Conservation (phyloP, 2,113 vertebrate genomes). For the Macroglossus sobrinus region DNA sequence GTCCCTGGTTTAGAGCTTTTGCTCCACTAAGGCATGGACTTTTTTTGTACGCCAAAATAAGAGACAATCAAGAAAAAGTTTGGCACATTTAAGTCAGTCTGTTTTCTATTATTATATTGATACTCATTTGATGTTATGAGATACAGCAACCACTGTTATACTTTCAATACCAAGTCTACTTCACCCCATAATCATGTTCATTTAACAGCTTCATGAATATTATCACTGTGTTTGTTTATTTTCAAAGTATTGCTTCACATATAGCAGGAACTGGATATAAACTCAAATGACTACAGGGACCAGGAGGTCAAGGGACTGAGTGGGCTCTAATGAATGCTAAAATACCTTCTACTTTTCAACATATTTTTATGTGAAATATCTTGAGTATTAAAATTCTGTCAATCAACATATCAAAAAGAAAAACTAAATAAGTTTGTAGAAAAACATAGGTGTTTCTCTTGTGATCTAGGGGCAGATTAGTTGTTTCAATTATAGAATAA, state of each 20-base stretch:
- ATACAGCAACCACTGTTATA: neutral
- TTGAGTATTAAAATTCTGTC: neutral
- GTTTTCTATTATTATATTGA: neutral
- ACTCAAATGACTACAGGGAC: neutral
- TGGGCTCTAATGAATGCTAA: neutral
- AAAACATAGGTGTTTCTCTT: neutral
- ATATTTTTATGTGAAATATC: neutral
- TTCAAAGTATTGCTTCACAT: neutral
- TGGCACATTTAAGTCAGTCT: too few relatives aligned
- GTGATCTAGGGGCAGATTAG: neutral
- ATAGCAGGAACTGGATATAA: neutral
- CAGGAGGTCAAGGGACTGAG: neutral
- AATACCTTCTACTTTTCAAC: neutral
- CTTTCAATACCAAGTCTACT: neutral
- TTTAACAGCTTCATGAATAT: neutral
- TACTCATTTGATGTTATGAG: neutral
- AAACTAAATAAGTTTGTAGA: neutral
- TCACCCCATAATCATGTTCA: neutral
- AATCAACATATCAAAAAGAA: neutral
- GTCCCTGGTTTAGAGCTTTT: neutral
- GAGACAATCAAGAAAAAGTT: neutral
- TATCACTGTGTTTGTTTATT: neutral
- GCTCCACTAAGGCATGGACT: neutral
- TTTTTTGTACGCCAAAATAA: neutral
- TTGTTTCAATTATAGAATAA: neutral